Evolutionary conservation across 2,888 invertebrate genomes (phyloP).

Genomic region (Coenonympha glycerion): DNA sequence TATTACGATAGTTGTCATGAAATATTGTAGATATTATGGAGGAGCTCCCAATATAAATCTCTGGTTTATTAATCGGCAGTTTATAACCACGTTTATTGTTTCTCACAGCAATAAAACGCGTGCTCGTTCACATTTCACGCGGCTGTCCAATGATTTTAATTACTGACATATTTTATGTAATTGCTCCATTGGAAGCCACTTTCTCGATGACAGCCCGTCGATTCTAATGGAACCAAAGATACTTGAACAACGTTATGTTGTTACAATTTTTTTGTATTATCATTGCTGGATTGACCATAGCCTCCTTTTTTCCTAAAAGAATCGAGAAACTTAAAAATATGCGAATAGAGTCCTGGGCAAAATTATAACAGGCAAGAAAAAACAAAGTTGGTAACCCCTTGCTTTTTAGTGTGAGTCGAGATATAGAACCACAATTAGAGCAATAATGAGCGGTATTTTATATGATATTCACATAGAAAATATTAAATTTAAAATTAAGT

Average conservation of each 20-base stretch:
- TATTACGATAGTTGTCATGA: too few species aligned
- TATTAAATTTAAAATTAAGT: too few species aligned
- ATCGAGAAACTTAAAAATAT: too few species aligned
- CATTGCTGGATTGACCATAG: not conserved
- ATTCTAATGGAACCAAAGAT: slow-evolving; percentile 52
- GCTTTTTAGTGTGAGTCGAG: too few species aligned
- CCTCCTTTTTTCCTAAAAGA: too few species aligned
- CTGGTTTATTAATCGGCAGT: slow-evolving; percentile 49
- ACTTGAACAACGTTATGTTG: not conserved
- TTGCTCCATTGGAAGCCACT: slow-evolving; percentile 62
- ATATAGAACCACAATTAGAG: too few species aligned
- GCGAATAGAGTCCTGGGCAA: too few species aligned
- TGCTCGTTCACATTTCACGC: slow-evolving; percentile 56
- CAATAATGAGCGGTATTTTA: too few species aligned
- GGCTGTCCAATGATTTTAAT: slow-evolving; percentile 67
- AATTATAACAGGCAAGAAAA: too few species aligned
- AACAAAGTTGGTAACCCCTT: too few species aligned
- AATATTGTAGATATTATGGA: not conserved
- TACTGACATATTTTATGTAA: slow-evolving; percentile 66
- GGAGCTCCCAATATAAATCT: slow-evolving; percentile 10
- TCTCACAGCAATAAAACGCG: slow-evolving; percentile 67
- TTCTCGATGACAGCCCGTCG: slow-evolving; percentile 60
- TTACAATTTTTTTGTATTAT: not conserved
- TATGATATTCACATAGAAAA: too few species aligned
- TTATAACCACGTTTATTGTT: slow-evolving; percentile 64